phyloP scores from a whole-genome alignment of 2,797 vertebrate species.

The Cichlasoma orientale region DNA sequence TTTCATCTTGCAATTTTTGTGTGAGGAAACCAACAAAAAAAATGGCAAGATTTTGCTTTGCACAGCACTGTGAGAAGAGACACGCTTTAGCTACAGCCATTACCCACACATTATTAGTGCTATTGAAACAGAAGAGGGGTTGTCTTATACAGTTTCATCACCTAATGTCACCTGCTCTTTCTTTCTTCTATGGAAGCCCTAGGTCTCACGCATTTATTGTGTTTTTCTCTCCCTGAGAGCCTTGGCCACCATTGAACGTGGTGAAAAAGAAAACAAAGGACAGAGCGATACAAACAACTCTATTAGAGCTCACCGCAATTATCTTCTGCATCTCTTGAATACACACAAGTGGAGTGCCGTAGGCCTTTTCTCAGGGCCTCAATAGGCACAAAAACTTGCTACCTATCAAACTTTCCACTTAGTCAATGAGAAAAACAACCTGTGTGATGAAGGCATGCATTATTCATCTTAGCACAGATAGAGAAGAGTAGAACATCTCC shows the following conservation, averaged over 20 bases:
- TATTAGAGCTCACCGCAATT: constrained; percentile 58
- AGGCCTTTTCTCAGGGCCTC: constrained; percentile 46
- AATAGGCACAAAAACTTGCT: constrained; percentile 57
- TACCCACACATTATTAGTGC: constrained; percentile 44
- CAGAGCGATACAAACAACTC: constrained; percentile 48
- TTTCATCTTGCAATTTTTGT: constrained; percentile 57
- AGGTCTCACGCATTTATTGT: constrained; percentile 29
- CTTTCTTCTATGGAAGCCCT: neutral
- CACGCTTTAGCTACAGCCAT: constrained; percentile 26
- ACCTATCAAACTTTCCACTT: constrained; percentile 71
- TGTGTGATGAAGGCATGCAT: constrained; percentile 62
- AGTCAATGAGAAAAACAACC: constrained; percentile 73
- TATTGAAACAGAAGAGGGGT: constrained; percentile 27
- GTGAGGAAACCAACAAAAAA: constrained; percentile 39
- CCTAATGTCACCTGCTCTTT: constrained; percentile 38
- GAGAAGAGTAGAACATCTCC: constrained; percentile 49
- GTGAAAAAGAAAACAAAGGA: constrained; percentile 35
- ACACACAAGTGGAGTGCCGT: constrained; percentile 41
- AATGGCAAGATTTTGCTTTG: constrained; percentile 19
- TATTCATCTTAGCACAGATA: constrained; percentile 66
- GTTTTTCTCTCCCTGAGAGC: constrained; percentile 20
- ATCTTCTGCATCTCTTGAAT: constrained; percentile 61
- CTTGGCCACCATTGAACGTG: constrained; percentile 35
- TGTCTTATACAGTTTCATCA: constrained; percentile 39
- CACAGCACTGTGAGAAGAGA: constrained; percentile 19